A percentile compares a stretch with the other conserved stretches of the same genome.
phyloP scores from a whole-genome alignment of 1,140 invertebrate genomes.

The Sipha flava region DNA sequence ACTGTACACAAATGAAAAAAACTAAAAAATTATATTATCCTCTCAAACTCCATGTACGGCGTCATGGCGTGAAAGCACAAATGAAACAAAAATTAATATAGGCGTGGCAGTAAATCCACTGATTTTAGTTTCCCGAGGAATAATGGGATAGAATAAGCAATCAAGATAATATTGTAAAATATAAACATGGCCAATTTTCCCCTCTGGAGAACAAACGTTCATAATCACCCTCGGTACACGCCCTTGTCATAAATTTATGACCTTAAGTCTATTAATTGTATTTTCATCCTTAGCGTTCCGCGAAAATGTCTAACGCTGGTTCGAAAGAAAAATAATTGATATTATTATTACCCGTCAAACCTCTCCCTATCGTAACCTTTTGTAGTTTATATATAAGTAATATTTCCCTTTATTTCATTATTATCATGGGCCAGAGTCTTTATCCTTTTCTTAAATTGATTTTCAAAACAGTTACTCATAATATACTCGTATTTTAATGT shows the following conservation, averaged over 20 bases:
- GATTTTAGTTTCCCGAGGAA: not conserved
- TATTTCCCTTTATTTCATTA: not conserved
- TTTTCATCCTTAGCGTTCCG: not conserved
- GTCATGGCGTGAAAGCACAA: not conserved
- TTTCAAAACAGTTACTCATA: too few relatives aligned
- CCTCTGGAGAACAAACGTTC: not conserved
- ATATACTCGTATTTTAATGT: too few relatives aligned
- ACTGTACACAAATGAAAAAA: not conserved
- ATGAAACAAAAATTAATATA: not conserved
- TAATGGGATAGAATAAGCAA: not conserved
- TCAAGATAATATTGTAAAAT: not conserved
- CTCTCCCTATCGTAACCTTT: not conserved
- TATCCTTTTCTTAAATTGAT: too few relatives aligned
- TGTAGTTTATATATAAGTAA: not conserved
- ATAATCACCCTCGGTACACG: not conserved
- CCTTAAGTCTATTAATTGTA: not conserved
- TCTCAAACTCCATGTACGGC: not conserved
- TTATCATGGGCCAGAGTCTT: not conserved
- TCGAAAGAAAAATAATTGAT: not conserved
- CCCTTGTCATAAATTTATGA: not conserved
- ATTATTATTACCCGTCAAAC: not conserved
- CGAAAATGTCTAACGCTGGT: not conserved
- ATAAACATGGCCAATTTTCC: conserved; percentile 1
- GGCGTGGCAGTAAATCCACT: not conserved
- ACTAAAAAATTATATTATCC: not conserved